Conservation (phyloP, 1,140 invertebrate genomes). For the Cotesia vestalis region DNA sequence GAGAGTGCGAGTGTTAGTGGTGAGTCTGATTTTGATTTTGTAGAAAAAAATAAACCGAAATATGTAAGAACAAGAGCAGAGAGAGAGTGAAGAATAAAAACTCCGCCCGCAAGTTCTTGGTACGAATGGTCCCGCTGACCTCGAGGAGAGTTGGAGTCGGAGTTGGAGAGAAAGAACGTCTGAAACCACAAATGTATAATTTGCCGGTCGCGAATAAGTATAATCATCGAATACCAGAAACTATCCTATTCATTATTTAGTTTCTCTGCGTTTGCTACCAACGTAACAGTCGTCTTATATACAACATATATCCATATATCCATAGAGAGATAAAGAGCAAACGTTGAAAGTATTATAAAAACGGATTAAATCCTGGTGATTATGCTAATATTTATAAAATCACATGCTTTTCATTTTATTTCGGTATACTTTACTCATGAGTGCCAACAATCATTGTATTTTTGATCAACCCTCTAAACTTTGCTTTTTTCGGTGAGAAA, state of each 20-base stretch:
- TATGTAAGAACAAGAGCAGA: conserved; percentile 6
- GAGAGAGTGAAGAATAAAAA: conserved; percentile 33
- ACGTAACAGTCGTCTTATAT: conserved; percentile 27
- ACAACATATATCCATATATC: not conserved
- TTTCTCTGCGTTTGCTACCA: conserved; percentile 65
- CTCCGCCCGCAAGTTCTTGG: conserved; percentile 50
- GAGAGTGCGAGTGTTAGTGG: too few relatives aligned
- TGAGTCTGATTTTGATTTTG: conserved; percentile 22
- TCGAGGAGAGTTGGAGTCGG: not conserved
- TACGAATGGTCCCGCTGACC: conserved; percentile 34
- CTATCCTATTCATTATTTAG: conserved; percentile 66
- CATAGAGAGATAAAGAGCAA: conserved; percentile 30
- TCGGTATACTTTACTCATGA: conserved; percentile 18
- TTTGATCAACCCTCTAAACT: too few relatives aligned
- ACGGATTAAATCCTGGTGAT: conserved; percentile 61
- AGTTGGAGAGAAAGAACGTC: conserved; percentile 27
- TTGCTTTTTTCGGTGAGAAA: too few relatives aligned
- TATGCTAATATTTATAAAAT: conserved; percentile 64
- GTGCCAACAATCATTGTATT: not conserved
- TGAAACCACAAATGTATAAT: conserved; percentile 65
- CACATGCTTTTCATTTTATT: conserved; percentile 45
- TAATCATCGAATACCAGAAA: conserved; percentile 66
- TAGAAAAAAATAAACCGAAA: not conserved
- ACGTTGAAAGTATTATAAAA: conserved; percentile 45
- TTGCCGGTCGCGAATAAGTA: conserved; percentile 61